Evolutionary conservation across 1,140 invertebrate species (phyloP), one percentile per base, ranked within the genome.

Genomic region (Diprion similis): DNA sequence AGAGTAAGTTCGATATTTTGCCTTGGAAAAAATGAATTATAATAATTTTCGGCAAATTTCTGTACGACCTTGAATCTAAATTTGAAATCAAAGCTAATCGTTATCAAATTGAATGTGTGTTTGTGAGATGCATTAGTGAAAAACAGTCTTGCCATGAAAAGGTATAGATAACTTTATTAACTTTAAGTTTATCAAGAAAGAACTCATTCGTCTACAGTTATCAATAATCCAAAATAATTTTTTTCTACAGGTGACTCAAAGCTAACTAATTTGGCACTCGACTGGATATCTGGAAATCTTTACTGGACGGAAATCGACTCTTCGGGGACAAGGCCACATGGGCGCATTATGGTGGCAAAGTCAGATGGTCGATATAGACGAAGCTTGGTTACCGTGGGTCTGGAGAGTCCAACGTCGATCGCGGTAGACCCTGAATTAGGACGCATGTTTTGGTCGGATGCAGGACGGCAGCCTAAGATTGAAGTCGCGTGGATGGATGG

Each of bases 401-500:
- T 97, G 9, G 95, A 96, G 81, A 90, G 92, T 77, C 97, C 97
- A 7, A 94, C 95, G 0, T 94, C 96, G 0, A 89, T 99, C 18
- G 97, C 92, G 0, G 90, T 99, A 0, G 96, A 98, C 89, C 96
- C 97, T 0, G 92, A 96, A 78, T 83, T 91, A 70, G 97, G 97
- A 10, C 89, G 92, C 74, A 92, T 98, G 89, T 96, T 94, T 82
- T 99, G 97, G 97, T 91, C 96, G 0, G 96, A 99, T 84, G 93
- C 93, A 8, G 96, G 96, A 17, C 92, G 91, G 4, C 90, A 91
- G 19, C 93, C 97, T 8, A 94, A 96, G 83, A 97, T 98, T 72
- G 96, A 98, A 84, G 91, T 93, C 0, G 91, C 95, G 13, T 99
- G 97, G 97, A 98, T 99, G 96, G 98, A 99, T 81, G 98, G 98